Percentiles rank a stretch among this genome's conserved stretches.
Evolutionary conservation across 2,888 invertebrate species (phyloP).

Genomic region (Philereme transversata): DNA sequence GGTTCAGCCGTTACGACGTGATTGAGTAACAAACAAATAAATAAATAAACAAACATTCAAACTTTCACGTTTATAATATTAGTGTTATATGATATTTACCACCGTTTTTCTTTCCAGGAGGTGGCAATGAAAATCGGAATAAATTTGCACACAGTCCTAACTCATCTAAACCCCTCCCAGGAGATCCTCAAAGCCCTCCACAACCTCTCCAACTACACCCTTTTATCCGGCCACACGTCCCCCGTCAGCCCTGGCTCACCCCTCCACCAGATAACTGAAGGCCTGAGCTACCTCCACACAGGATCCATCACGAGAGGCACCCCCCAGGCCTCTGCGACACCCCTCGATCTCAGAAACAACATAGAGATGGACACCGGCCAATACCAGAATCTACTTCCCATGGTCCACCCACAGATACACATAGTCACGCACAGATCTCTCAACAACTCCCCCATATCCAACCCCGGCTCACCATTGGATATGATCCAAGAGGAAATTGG

Average conservation of each 20-base stretch:
- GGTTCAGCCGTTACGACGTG: too few species aligned
- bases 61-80: too few species aligned
- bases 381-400: constrained; percentile 69
- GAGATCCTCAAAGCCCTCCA: constrained; percentile 62
- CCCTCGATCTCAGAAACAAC: constrained; percentile 80
- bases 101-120: constrained; percentile 54
- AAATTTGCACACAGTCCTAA: constrained; percentile 68
- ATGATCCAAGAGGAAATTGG: constrained; percentile 89
- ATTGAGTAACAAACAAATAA: too few species aligned
- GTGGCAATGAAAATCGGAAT: constrained; percentile 82
- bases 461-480: constrained; percentile 87
- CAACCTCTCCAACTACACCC: constrained; percentile 58
- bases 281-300: constrained; percentile 90
- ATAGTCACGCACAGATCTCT: constrained; percentile 80
- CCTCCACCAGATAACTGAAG: constrained; percentile 86
- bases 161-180: constrained; percentile 61
- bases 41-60: too few species aligned
- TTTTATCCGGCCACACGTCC: constrained; percentile 56
- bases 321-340: constrained; percentile 84
- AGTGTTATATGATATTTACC: too few species aligned
- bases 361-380: constrained; percentile 81
- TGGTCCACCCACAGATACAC: constrained; percentile 72
- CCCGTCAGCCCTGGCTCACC: constrained; percentile 73
- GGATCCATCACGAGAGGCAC: constrained; percentile 88
- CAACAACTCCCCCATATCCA: constrained; percentile 86